Evolutionary conservation across 2,797 vertebrate species (phyloP), one percentile per base, ranked within the genome.

Genomic region (Smutsia gigantea): DNA sequence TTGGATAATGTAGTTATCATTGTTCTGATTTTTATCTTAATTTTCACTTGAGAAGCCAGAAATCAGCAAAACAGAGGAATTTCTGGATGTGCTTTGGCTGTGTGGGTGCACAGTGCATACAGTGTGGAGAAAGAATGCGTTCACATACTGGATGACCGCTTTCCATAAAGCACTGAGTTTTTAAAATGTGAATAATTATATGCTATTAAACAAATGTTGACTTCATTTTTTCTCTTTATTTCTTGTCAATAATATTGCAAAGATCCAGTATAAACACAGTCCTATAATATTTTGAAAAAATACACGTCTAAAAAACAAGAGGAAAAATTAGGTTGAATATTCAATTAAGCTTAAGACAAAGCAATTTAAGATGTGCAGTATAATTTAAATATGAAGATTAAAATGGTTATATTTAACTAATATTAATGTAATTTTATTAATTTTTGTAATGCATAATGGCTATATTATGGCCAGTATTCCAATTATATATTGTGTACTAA

Each of bases 51-150:
- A 74, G 92, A 97, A 90, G 31, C 2, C 66, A 89, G 97, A 51
- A 59, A 74, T 69, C 85, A 87, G 71, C 77, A 97, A 97, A 97
- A 87, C 78, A 96, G 93, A 98, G 90, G 46, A 97, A 96, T 98
- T 96, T 74, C 77, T 96, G 83, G 34, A 51, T 91, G 31, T 95
- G 37, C 95, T 96, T 93, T 86, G 90, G 83, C n/a, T 84, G 51
- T 78, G 95, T 97, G 91, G 86, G 79, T 97, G 88, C 94, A 53
- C 39, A 96, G 57, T 95, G 37, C 0, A 0, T 94, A 78, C 23
- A 87, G 55, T 84, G 88, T 87, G 25, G 88, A 95, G 66, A 98
- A 97, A 97, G 97, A 98, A 97, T 94, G 78, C 82, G 82, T 96
- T 96, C 61, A 37, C 11, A 93, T 34, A 21, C 69, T 93, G 87